Evolutionary conservation across 2,113 vertebrate genomes (phyloP), one percentile per base, ranked within the genome.

Genomic region (Puffinus mauretanicus): DNA sequence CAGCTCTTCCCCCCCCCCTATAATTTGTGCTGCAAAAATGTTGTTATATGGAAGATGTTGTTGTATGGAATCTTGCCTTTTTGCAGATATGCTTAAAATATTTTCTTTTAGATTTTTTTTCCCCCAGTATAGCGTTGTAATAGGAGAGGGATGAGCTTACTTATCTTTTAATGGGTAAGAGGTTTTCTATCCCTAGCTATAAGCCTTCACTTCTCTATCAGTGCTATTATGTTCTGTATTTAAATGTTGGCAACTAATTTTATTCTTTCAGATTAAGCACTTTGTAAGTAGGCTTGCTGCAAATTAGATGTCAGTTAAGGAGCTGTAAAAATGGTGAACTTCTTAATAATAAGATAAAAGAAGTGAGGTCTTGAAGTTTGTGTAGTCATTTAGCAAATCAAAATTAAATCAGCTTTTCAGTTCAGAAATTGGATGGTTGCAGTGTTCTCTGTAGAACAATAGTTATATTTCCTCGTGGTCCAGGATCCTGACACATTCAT

Each of bases 261-360:
- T 77, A 61, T 93, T 93, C 77, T 89, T 92, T 40, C 36, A 87
- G 90, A 94, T 92, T 51, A 85, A 95, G 77, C 80, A 19, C 66
- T 86, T 60, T 26, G 4, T 25, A 65, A 49, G 86, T 71, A 93
- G 86, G 86, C 79, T 95, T 29, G 18, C 73, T 95, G 94, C 93
- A 88, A n/a, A 77, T 26, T 44, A 93, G 75, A 29, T 97, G 95
- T 97, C 91, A 95, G 26, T 95, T 95, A 79, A 93, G 83, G 66
- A 91, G 77, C 72, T 77, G 16, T 55, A 20, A 55, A 42, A 49
- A 8, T 2, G 26, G n/a, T 17, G 21, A 75, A 57, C 72, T 84
- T 86, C 24, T 61, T 75, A 75, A 76, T 81, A 58, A 30, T 13
- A 29, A 46, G 42, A 71, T 77, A 90, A 47, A 95, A 70, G 47